Percentiles rank a stretch among this genome's conserved stretches.
Conservation (phyloP, 2,888 invertebrate genomes). For the Brachycybe producta region DNA sequence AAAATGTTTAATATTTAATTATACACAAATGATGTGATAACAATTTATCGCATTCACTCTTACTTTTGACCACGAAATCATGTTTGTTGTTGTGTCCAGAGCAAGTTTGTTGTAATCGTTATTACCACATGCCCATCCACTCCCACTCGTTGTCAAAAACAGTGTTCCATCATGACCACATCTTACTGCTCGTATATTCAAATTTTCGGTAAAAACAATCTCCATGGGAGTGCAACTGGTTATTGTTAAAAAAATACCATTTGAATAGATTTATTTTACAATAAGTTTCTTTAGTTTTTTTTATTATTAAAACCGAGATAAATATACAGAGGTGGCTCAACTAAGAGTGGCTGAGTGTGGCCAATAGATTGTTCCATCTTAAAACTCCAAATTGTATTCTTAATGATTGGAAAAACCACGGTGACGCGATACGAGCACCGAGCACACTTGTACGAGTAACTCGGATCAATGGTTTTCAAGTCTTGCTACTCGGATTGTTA, state of each 20-base stretch:
- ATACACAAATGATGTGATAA: neutral
- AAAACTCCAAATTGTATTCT: too few relatives aligned
- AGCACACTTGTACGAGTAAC: too few relatives aligned
- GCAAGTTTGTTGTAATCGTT: conserved; percentile 51
- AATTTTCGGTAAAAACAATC: conserved; percentile 38
- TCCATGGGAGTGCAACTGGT: conserved; percentile 37
- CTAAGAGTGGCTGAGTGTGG: too few relatives aligned
- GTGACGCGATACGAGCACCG: too few relatives aligned
- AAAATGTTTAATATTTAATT: neutral
- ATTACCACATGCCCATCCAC: conserved; percentile 49
- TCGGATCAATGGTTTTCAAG: too few relatives aligned
- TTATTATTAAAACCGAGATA: neutral
- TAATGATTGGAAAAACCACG: too few relatives aligned
- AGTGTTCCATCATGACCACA: conserved; percentile 51
- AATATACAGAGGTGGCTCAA: too few relatives aligned
- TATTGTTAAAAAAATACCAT: neutral
- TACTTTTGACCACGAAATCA: neutral
- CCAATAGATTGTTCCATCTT: too few relatives aligned
- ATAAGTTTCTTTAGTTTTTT: neutral
- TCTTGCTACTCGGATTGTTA: too few relatives aligned
- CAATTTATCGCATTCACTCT: neutral
- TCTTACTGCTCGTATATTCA: conserved; percentile 40
- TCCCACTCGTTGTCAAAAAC: conserved; percentile 46
- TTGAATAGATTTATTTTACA: too few relatives aligned
- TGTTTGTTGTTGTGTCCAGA: conserved; percentile 32